Evolutionary conservation across 2,797 vertebrate genomes (phyloP), one percentile per base, ranked within the genome.

Genomic region (Sebastes hopkinsi): DNA sequence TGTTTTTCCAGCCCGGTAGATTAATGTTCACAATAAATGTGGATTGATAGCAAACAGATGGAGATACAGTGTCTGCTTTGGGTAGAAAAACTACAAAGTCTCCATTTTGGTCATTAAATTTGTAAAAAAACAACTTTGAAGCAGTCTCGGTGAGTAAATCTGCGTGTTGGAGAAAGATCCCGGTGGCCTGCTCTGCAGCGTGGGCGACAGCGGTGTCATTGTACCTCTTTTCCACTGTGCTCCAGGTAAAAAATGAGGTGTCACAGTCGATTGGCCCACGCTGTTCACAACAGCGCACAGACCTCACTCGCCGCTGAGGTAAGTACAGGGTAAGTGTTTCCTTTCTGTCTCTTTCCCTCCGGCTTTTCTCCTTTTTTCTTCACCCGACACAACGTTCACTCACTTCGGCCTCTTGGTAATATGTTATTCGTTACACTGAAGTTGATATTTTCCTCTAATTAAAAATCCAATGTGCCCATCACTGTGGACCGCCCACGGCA

Each of bases 181-280:
- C 8, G 7, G 20, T 61, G 72, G 52, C 65, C 66, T 69, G 61
- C 38, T n/a, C 52, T 30, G 52, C 69, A 18, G 67, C 12, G 80
- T 82, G 80, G 82, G 82, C 6, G 13, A 59, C 38, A n/a, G 65
- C 79, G 18, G 29, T 82, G 85, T 91, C 88, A 77, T 62, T 71
- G 69, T 75, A 66, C 69, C 77, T 86, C 82, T 85, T 85, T 81
- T 89, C 85, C 74, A 83, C 70, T 70, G 76, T 61, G 79, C 77
- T 85, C 61, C 42, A 54, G 74, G 80, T 91, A 86, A 90, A 89
- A 86, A 89, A 93, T 84, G 83, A 92, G 86, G 81, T 91, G 91
- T 90, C 87, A 90, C 77, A 89, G 77, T 81, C 76, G 54, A 91
- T 85, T 87, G 89, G 84, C 81, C 85, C 77, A 80, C 72, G 77